Conservation (phyloP, 1,140 invertebrate genomes). For the Drosophila sp. region DNA sequence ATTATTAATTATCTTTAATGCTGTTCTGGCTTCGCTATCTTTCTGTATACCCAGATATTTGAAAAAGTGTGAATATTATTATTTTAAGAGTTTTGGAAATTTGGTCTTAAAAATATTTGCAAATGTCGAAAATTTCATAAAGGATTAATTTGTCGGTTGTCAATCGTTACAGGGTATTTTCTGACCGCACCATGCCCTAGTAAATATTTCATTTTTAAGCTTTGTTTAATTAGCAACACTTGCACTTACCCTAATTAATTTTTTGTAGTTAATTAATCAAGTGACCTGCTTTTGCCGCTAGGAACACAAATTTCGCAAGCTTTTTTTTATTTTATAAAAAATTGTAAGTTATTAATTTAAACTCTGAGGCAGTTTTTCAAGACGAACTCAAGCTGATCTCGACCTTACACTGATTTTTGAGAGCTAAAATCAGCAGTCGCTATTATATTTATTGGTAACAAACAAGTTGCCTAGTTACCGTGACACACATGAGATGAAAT, state of each 20-base stretch:
- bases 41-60: too few species aligned
- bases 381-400: slow-evolving; percentile 1
- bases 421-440: background rate
- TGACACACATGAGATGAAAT: slow-evolving; percentile 17
- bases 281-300: slow-evolving; percentile 28
- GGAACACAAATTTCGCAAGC: slow-evolving; percentile 5
- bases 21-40: too few species aligned
- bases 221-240: slow-evolving; percentile 24
- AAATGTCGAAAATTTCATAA: too few species aligned
- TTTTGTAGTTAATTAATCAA: slow-evolving; percentile 25
- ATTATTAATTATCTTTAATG: too few species aligned
- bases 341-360: too few species aligned
- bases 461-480: background rate
- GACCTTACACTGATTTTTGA: slow-evolving; percentile 22
- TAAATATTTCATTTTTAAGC: slow-evolving; percentile 6
- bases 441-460: slow-evolving; percentile 7
- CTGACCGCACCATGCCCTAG: background rate
- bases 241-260: slow-evolving; percentile 3
- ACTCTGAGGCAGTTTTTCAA: slow-evolving; percentile 5
- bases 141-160: too few species aligned
- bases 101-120: too few species aligned
- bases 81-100: too few species aligned
- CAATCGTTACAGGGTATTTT: background rate
- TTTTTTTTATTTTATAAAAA: background rate
- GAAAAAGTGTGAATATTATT: too few species aligned